Base-by-base conservation (phyloP, 2,797 vertebrate genomes). In the Morelia viridis region DNA sequence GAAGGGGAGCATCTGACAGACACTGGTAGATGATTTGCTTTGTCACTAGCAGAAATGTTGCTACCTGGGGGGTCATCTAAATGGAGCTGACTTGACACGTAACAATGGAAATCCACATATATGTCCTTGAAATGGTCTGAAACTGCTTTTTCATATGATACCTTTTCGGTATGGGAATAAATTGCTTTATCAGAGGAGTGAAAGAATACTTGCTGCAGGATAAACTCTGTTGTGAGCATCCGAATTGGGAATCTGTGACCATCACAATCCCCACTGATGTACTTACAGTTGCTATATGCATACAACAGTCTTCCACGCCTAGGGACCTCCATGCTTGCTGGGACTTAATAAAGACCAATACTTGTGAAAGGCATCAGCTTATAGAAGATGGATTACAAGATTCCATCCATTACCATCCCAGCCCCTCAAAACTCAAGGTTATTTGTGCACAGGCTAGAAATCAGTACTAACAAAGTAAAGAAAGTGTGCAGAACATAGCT, bases 41-140 rank as follows among this genome's bases (percentile, higher is more conserved):
- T 71, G 87, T 13, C 60, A 60, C n/a, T 26, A 85, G 19, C 4
- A 17, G 53, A 93, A 86, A 76, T 11, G 65, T 60, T 41, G 58
- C 80, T 26, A 35, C 28, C 89, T 95, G 83, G 6, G 92, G 89
- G 92, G 88, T 90, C 68, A 35, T 5, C 0, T 8, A 26, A 46
- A 5, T 46, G 26, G 26, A 91, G 4, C 35, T 93, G 15, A 15
- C 31, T 11, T 95, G 89, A 53, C 0, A 0, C 89, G 6, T 10
- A 13, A 13, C 2, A 5, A 28, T 93, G 83, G 80, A 94, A 91
- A 5, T 28, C 92, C 88, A 58, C 15, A 22, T 41, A 90, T 91
- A 17, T 28, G 83, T 61, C 53, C 56, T 89, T 94, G 71, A 87
- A 92, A 89, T 65, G 6, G 28, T 93, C 84, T 26, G 50, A 41